phyloP scores from a whole-genome alignment of 2,888 invertebrate genomes.

The Empis stercorea region DNA sequence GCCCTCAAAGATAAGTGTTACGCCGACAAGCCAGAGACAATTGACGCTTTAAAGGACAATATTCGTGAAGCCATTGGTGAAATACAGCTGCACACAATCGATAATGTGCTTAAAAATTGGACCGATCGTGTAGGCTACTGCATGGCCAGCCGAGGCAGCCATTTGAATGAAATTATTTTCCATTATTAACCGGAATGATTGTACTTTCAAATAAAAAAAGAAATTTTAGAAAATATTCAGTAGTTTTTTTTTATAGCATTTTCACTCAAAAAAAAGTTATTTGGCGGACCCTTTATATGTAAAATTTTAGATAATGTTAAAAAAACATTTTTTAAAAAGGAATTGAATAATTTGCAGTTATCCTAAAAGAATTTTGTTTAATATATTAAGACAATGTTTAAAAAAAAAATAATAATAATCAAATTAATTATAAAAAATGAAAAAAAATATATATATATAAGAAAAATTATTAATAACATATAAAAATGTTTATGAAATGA shows the following conservation, averaged over 20 bases:
- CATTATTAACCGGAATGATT: slow-evolving; percentile 16
- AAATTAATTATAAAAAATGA: too few species aligned
- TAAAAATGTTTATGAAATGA: too few species aligned
- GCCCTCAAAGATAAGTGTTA: slow-evolving; percentile 9
- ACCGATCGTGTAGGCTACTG: slow-evolving; percentile 14
- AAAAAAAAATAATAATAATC: too few species aligned
- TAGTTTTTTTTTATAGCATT: slow-evolving; percentile 8
- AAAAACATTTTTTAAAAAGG: too few species aligned
- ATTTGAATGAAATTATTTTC: slow-evolving; percentile 16
- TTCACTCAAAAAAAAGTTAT: background rate
- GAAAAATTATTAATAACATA: too few species aligned
- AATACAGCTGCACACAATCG: too few species aligned
- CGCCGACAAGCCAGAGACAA: slow-evolving; percentile 8
- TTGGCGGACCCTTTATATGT: background rate
- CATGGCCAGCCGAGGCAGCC: slow-evolving; percentile 15
- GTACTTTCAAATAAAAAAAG: slow-evolving; percentile 18
- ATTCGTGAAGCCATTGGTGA: slow-evolving; percentile 2
- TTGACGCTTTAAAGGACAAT: slow-evolving; percentile 8
- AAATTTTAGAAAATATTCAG: slow-evolving; percentile 42
- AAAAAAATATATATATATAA: too few species aligned
- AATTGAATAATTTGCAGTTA: too few species aligned
- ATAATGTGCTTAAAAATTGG: slow-evolving; percentile 12
- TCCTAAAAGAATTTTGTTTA: too few species aligned
- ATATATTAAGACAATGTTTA: too few species aligned
- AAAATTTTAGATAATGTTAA: too few species aligned